Evolutionary conservation across 2,888 invertebrate genomes (phyloP), one percentile per base, ranked within the genome.

Genomic region (Leucophenga maculata): DNA sequence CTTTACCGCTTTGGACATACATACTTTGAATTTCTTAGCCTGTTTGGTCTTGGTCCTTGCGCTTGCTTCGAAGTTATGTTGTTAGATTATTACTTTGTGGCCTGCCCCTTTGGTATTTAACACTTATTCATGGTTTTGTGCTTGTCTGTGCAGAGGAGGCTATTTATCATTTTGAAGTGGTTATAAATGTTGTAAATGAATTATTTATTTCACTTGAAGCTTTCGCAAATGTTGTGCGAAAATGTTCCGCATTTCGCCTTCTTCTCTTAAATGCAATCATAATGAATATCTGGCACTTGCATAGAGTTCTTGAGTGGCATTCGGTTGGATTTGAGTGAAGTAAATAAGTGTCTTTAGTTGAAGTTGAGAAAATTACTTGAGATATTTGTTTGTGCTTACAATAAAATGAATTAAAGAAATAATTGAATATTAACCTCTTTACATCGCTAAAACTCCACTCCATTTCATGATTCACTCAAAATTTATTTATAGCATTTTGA

Each of bases 111-210:
- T 48, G 62, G 62, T 64, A 64, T 64, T 64, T 64, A 64, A 64
- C 62, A 64, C 62, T 64, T 64, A 64, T 48, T 64, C 62, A 64
- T 64, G 62, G 62, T 64, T 64, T 39, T 64, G 14, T 64, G 62
- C 48, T 26, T 44, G 44, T 46, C 39, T 60, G 60, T 46, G 62
- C 62, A 48, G n/a, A n/a, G n/a, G n/a, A n/a, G 13, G 62, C 62
- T 48, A 64, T 64, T 64, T 64, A 64, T 64, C 62, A 64, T 64
- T 64, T 48, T 46, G 46, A 64, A 64, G 62, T 64, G 62, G 62
- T 64, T 64, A 64, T 64, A 64, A 64, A 64, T 64, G 62, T 48
- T 64, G 62, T 6, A 64, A 64, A 64, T 64, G 62, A 64, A 64
- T 64, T 64, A 64, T 64, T 64, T 64, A 64, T 64, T 26, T 57